Percentiles rank a stretch among this genome's conserved stretches.
Evolutionary conservation across 2,888 invertebrate genomes (phyloP).

Genomic region (Torymus aiolomorphi): DNA sequence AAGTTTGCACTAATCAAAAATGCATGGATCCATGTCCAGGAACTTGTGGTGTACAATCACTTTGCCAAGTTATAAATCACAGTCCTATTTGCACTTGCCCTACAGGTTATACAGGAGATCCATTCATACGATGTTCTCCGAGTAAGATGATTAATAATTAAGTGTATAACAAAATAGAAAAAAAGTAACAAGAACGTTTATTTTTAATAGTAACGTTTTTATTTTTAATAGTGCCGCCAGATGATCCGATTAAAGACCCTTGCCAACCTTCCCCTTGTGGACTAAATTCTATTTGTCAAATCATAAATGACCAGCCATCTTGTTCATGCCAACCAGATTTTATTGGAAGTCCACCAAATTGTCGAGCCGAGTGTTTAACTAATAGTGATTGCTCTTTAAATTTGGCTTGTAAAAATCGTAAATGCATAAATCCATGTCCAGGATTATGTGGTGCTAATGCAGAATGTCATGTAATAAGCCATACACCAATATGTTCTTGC

Average conservation of each 20-base stretch:
- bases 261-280: slow-evolving; percentile 83
- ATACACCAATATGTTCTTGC: slow-evolving; percentile 77
- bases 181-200: too few species aligned
- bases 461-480: slow-evolving; percentile 75
- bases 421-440: slow-evolving; percentile 84
- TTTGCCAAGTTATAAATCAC: slow-evolving; percentile 81
- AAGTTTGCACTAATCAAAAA: slow-evolving; percentile 83
- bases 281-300: slow-evolving; percentile 80
- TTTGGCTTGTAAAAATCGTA: slow-evolving; percentile 84
- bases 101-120: slow-evolving; percentile 84
- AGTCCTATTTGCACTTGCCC: slow-evolving; percentile 86
- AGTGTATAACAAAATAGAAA: slow-evolving; percentile 68
- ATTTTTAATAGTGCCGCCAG: not conserved
- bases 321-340: slow-evolving; percentile 80
- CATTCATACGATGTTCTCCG: slow-evolving; percentile 81
- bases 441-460: slow-evolving; percentile 80
- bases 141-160: slow-evolving; percentile 70
- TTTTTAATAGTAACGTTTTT: not conserved
- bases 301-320: slow-evolving; percentile 76
- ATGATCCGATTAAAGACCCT: slow-evolving; percentile 75
- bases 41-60: slow-evolving; percentile 67
- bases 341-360: slow-evolving; percentile 82
- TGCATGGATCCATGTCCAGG: slow-evolving; percentile 82
- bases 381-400: slow-evolving; percentile 86
- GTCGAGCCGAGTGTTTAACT: slow-evolving; percentile 86